Conservation (phyloP, 2,797 vertebrate species). For the Sciurus vulgaris region DNA sequence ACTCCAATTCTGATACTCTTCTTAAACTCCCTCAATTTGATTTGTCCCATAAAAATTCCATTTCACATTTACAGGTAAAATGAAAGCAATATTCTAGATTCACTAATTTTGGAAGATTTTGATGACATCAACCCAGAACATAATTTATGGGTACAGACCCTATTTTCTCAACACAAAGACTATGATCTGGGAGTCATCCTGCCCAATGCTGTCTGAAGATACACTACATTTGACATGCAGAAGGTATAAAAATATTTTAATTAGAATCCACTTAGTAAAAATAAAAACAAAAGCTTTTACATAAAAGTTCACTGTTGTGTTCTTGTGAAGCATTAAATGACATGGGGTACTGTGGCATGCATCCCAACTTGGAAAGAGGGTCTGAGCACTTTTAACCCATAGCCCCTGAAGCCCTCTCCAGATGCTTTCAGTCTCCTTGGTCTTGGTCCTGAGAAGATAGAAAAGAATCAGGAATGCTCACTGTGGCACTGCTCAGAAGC, state of each 20-base stretch:
- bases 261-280: background rate
- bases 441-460: too few species aligned
- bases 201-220: background rate
- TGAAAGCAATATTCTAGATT: background rate
- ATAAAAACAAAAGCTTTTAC: background rate
- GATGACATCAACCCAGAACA: background rate
- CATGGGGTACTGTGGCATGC: background rate
- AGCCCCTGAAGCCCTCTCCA: background rate
- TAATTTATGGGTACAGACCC: too few species aligned
- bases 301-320: background rate
- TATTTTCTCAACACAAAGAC: background rate
- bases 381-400: background rate
- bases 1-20: fast-evolving
- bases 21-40: background rate
- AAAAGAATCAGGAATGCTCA: background rate
- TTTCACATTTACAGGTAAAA: background rate
- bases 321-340: background rate
- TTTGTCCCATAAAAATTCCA: background rate
- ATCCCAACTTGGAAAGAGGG: background rate
- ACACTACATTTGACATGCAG: too few species aligned
- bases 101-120: too few species aligned
- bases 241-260: background rate
- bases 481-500: background rate
- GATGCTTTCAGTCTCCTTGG: fast-evolving
- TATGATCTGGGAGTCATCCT: background rate